These are phyloP conservation scores for Antigone vipio DNA, from an alignment of 2,113 vertebrate genomes.

Conservation along the genomic window DNA sequence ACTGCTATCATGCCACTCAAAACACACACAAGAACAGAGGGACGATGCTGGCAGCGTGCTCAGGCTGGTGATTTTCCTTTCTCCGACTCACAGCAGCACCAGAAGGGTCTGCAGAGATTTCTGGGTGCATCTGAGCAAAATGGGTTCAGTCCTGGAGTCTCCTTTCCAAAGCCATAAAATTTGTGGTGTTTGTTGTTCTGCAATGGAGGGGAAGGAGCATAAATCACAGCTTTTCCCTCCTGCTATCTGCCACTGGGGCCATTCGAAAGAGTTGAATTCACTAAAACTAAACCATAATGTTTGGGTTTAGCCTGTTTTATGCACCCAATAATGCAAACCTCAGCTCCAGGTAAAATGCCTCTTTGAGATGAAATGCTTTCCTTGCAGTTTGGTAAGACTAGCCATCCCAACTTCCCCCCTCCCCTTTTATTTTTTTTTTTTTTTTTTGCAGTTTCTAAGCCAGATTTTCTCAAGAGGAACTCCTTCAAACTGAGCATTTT, in stretches of 20 bases:
- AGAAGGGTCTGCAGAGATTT: not conserved
- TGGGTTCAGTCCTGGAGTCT: not conserved
- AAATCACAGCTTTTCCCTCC: not conserved
- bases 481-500: not conserved
- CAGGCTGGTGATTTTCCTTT: not conserved
- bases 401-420: no score
- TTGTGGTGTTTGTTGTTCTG: not conserved
- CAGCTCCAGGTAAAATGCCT: not conserved
- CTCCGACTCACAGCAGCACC: not conserved
- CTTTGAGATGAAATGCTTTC: not conserved
- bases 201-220: not conserved
- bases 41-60: accelerated
- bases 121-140: not conserved
- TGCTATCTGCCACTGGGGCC: accelerated
- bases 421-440: not conserved
- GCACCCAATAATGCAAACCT: not conserved
- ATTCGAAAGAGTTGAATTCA: not conserved
- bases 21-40: accelerated
- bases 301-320: not conserved
- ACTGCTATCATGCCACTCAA: not conserved
- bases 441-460: not conserved
- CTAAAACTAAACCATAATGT: not conserved
- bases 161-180: not conserved
- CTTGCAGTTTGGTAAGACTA: not conserved
- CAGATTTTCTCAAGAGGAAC: not conserved